Percentiles rank a stretch among this genome's conserved stretches.
These are phyloP conservation scores for Molothrus aeneus DNA, from an alignment of 2,797 vertebrate species.

Conservation along the genomic window DNA sequence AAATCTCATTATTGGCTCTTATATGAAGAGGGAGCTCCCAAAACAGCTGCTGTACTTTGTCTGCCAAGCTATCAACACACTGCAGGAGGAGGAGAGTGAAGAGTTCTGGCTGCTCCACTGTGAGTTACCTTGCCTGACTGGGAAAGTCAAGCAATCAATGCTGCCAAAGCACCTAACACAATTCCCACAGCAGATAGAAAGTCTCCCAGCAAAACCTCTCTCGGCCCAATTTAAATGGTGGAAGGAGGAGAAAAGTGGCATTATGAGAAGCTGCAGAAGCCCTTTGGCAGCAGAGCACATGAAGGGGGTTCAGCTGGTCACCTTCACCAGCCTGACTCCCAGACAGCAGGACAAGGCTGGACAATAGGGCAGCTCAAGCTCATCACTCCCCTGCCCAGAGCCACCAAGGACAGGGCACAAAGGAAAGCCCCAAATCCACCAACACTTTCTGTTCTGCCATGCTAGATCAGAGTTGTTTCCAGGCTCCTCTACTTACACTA, in stretches of 20 bases:
- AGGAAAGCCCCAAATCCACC: neutral
- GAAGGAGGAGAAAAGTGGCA: neutral
- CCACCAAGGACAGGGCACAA: neutral
- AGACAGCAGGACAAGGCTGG: neutral
- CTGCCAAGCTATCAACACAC: slow-evolving; percentile 18
- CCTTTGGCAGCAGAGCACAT: neutral
- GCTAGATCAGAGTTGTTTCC: neutral
- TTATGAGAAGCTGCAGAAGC: neutral
- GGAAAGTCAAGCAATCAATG: neutral
- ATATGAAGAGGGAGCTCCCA: neutral
- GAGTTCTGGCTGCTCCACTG: neutral
- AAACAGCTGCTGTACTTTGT: slow-evolving; percentile 16
- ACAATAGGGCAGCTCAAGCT: neutral
- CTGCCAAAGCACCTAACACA: neutral
- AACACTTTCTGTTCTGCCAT: fast-evolving
- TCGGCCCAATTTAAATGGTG: neutral
- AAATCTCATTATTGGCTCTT: slow-evolving; percentile 27
- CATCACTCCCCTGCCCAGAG: neutral
- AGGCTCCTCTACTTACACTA: neutral
- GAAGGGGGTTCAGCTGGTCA: neutral
- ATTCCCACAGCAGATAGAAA: neutral
- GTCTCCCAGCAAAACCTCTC: neutral
- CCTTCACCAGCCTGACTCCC: neutral
- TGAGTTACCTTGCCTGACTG: neutral
- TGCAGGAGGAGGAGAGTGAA: neutral